Base-by-base conservation (phyloP, 30 jellyfish, hydroid and myxozoan species). In the Aurelia coerulea region DNA sequence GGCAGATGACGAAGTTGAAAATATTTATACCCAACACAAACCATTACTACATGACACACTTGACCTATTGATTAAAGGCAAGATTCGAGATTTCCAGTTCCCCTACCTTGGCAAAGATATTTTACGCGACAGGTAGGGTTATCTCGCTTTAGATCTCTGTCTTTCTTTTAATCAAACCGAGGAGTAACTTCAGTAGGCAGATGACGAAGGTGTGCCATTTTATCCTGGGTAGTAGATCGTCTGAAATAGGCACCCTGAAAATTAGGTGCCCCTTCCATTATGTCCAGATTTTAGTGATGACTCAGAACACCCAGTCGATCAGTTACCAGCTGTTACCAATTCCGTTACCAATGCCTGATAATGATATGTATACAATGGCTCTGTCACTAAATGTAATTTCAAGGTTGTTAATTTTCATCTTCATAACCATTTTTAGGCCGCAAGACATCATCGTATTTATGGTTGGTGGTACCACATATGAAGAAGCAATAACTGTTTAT, bases 391-490 rank as follows among this genome's bases (percentile, higher is more conserved):
- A 23, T 23, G 29, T 23, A 23, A 23, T 23, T 23, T 23, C 29
- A 23, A 23, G 29, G 29, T 23, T 23, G 29, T 23, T 23, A 46
- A 46, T 41, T 72, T 18, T 72, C 83, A 37, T 34, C 7, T 46
- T 46, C 29, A 12, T 60, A 14, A 0, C 42, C 16, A 11, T 11
- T 52, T 49, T 79, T 41, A 93, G 98, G 90, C 98, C 97, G 12
- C 98, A 94, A 84, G 98, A 94, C 56, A 83, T 94, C 80, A 76
- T 94, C 39, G 97, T 94, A 10, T 94, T 94, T 79, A 88, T 94
- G 93, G 96, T 94, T 39, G 98, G 98, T 16, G 98, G 98, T 9
- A 66, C 91, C 46, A 94, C 98, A 18, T 94, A 94, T 72, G 97
- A 94, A 94, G 98, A 94, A 79, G 96, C 97, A 17, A 32, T 94